A percentile compares a stretch with the other conserved stretches of the same genome.
Evolutionary conservation across 2,888 invertebrate genomes (phyloP).

Genomic region (Drosophila paranaensis): DNA sequence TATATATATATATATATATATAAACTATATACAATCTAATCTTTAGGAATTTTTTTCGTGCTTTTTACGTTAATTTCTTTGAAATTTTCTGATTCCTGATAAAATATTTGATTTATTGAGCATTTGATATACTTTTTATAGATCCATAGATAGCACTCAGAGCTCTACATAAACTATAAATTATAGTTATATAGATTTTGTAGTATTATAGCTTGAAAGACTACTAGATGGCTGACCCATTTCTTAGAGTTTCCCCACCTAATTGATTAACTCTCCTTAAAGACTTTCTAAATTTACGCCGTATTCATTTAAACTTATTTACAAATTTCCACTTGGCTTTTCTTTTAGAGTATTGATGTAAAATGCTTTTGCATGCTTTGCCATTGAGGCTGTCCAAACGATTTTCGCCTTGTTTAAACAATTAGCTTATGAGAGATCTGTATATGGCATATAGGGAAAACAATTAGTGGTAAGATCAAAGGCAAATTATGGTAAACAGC

Average conservation of each 20-base stretch:
- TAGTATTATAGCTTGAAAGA: not conserved
- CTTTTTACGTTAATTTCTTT: not conserved
- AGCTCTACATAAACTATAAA: not conserved
- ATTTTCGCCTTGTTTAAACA: slow-evolving; percentile 56
- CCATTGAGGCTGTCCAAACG: slow-evolving; percentile 35
- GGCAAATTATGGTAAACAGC: not conserved
- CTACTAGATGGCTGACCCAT: no score
- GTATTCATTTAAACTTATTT: slow-evolving; percentile 16
- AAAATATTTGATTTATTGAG: not conserved
- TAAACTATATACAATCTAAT: not conserved
- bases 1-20: not conserved
- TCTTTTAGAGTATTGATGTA: slow-evolving; percentile 49
- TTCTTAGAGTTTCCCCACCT: not conserved
- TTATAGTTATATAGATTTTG: not conserved
- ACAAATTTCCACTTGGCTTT: slow-evolving; percentile 29
- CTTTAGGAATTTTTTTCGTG: not conserved
- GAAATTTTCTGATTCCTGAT: not conserved
- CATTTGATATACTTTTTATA: not conserved
- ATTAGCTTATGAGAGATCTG: slow-evolving; percentile 36
- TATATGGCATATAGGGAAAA: slow-evolving; percentile 1
- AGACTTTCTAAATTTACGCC: not conserved
- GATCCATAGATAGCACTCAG: not conserved
- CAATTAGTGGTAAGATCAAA: not conserved
- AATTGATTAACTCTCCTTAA: not conserved
- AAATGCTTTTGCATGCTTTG: slow-evolving; percentile 56